Conservation (phyloP, 2,113 vertebrate genomes). For the Zapornia atra region DNA sequence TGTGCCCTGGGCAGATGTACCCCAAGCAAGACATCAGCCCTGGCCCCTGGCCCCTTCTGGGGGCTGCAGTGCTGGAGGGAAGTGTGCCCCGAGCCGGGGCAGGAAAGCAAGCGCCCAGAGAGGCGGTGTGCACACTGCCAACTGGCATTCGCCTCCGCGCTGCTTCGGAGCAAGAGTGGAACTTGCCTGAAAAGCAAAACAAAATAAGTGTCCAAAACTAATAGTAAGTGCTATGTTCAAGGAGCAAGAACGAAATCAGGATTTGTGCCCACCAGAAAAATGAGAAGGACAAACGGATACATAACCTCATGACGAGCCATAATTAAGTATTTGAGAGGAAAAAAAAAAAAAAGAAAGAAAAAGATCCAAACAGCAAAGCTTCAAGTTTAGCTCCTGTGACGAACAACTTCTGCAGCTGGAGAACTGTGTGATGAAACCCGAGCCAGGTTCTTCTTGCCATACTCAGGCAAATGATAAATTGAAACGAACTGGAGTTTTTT, state of each 20-base stretch:
- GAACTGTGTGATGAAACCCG: not conserved
- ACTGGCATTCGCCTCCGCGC: slow-evolving; percentile 37
- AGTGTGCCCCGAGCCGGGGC: not conserved
- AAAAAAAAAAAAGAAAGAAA: not conserved
- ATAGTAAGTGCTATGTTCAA: slow-evolving; percentile 43
- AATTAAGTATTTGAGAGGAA: slow-evolving; percentile 13
- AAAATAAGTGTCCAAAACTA: slow-evolving; percentile 69
- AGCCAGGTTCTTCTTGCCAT: slow-evolving; percentile 16
- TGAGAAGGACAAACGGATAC: slow-evolving; percentile 16
- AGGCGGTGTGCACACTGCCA: not conserved
- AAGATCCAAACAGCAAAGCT: not conserved
- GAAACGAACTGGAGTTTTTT: not conserved
- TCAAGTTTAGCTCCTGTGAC: not conserved
- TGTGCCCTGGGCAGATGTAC: accelerated
- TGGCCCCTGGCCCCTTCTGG: not conserved
- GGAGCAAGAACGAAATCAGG: slow-evolving; percentile 9
- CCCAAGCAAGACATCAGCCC: not conserved
- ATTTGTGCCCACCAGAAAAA: slow-evolving; percentile 18
- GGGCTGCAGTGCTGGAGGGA: not conserved
- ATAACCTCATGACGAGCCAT: not conserved
- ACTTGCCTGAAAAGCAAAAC: slow-evolving; percentile 70
- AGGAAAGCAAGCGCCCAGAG: not conserved
- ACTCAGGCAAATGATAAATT: slow-evolving; percentile 31
- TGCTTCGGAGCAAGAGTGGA: slow-evolving; percentile 59
- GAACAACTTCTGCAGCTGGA: slow-evolving; percentile 35